Conservation (phyloP, 2,888 invertebrate species). For the Sipha maydis region DNA sequence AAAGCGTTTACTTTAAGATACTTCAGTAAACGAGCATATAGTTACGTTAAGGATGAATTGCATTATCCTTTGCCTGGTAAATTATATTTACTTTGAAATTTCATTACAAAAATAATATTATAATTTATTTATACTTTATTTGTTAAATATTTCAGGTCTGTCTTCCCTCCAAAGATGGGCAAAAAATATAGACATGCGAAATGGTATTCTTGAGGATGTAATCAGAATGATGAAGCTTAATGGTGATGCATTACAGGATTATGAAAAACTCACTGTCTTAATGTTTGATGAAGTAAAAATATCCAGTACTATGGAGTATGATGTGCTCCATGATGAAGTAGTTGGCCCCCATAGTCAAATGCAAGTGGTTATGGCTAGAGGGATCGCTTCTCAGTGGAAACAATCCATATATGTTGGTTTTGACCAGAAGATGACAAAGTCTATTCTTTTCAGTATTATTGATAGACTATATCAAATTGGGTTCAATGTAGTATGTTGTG, state of each 20-base stretch:
- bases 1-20: conserved; percentile 14
- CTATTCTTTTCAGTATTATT: conserved; percentile 7
- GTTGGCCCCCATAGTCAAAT: conserved; percentile 32
- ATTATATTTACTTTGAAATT: not conserved
- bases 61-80: conserved; percentile 14
- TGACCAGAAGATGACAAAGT: conserved; percentile 49
- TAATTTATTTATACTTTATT: conserved; percentile 2
- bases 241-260: not conserved
- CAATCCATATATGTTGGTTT: conserved; percentile 45
- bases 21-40: conserved; percentile 1
- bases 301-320: conserved; percentile 38
- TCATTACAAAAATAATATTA: not conserved
- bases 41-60: not conserved
- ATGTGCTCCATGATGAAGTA: conserved; percentile 26
- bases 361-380: conserved; percentile 51
- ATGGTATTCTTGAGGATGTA: conserved; percentile 25
- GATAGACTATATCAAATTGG: conserved; percentile 21
- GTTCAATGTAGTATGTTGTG: not conserved
- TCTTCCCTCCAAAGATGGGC: not conserved
- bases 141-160: conserved; percentile 4
- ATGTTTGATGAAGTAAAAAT: conserved; percentile 58
- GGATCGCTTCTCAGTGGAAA: conserved; percentile 39
- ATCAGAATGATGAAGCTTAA: not conserved
- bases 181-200: conserved; percentile 1
- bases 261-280: conserved; percentile 34